A percentile compares a stretch with the other conserved stretches of the same genome.
phyloP scores from a whole-genome alignment of 2,113 vertebrate genomes.

The Pogona vitticeps region DNA sequence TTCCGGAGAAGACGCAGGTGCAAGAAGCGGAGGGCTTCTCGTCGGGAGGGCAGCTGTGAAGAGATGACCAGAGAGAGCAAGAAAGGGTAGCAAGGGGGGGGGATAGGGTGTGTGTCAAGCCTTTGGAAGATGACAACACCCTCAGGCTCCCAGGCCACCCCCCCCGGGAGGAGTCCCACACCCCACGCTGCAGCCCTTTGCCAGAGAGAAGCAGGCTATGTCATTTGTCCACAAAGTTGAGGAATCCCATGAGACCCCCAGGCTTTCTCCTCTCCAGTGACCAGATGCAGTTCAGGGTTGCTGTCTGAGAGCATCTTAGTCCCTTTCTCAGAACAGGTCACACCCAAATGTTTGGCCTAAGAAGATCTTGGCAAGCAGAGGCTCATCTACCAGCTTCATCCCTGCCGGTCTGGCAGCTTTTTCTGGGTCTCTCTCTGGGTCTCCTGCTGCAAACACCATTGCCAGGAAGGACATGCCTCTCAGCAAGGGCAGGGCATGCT shows the following conservation, averaged over 20 bases:
- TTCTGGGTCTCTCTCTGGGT: neutral
- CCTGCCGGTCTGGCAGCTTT: neutral
- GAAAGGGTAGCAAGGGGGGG: too few relatives aligned
- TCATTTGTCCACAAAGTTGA: neutral
- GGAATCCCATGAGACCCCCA: too few relatives aligned
- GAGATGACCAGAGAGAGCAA: neutral
- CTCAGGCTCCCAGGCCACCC: too few relatives aligned
- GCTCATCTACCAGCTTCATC: rapidly evolving
- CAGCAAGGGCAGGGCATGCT: neutral
- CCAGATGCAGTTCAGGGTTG: too few relatives aligned
- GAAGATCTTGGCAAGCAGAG: too few relatives aligned
- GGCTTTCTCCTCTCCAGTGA: too few relatives aligned
- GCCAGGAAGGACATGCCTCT: neutral
- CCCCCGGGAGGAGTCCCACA: neutral
- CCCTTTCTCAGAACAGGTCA: neutral
- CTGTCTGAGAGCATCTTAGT: neutral
- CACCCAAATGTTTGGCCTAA: neutral
- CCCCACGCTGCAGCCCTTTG: neutral
- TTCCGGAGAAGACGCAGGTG: rapidly evolving
- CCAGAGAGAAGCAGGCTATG: too few relatives aligned
- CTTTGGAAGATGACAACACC: too few relatives aligned
- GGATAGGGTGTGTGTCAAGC: too few relatives aligned
- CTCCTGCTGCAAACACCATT: neutral
- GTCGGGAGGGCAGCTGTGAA: neutral
- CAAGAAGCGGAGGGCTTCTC: rapidly evolving